phyloP scores from a whole-genome alignment of 2,113 vertebrate genomes.

The Anhinga anhinga region DNA sequence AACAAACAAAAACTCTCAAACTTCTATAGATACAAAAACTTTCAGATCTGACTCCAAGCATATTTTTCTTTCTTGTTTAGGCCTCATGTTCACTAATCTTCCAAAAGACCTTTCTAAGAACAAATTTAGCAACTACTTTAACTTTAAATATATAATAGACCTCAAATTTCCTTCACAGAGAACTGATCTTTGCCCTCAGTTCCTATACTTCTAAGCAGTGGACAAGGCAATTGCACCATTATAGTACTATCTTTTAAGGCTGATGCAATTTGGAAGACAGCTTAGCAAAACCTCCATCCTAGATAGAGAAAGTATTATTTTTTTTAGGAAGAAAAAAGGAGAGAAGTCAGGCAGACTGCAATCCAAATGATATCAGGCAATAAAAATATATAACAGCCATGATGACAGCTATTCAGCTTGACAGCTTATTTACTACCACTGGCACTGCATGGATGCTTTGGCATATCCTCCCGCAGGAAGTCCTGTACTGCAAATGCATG shows the following conservation, averaged over 20 bases:
- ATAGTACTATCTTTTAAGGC: not conserved
- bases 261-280: not conserved
- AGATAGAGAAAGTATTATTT: not conserved
- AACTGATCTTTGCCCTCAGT: not conserved
- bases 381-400: not conserved
- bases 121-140: not conserved
- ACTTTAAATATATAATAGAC: not conserved
- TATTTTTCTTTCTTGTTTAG: not conserved
- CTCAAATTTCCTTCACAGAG: not conserved
- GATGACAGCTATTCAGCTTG: not conserved
- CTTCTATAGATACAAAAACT: not conserved
- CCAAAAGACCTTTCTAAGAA: not conserved
- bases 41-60: not conserved
- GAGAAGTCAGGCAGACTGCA: not conserved
- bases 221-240: not conserved
- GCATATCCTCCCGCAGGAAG: not conserved
- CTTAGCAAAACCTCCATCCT: not conserved
- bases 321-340: not conserved
- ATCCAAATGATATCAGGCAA: not conserved
- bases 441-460: not conserved
- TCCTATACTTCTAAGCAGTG: not conserved
- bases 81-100: not conserved
- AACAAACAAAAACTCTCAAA: not conserved
- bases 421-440: not conserved
- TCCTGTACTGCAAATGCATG: not conserved